Conservation (phyloP, 2,113 vertebrate species). For the Blennius ocellaris region DNA sequence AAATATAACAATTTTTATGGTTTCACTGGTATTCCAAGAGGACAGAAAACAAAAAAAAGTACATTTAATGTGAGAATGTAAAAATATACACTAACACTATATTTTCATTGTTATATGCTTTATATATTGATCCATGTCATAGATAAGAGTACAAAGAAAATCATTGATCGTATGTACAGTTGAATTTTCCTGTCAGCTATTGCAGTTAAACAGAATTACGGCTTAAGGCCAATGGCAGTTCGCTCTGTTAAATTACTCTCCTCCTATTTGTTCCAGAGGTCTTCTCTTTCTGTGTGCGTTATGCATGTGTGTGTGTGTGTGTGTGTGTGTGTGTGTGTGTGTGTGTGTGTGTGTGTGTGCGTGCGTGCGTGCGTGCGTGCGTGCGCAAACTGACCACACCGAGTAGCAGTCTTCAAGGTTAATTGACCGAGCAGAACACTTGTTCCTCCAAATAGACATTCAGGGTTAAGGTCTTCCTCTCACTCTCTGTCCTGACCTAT, state of each 20-base stretch:
- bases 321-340: conserved; percentile 14
- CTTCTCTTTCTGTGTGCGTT: conserved; percentile 1
- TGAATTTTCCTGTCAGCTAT: conserved; percentile 48
- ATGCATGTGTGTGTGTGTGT: conserved; percentile 1
- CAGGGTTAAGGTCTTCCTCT: conserved; percentile 53
- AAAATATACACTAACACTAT: too few species aligned
- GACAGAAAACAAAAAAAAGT: too few species aligned
- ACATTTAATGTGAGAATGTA: too few species aligned
- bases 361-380: conserved; percentile 17
- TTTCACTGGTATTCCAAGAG: too few species aligned
- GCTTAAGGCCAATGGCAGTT: conserved; percentile 36
- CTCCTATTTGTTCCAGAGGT: conserved; percentile 39
- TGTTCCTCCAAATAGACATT: conserved; percentile 73
- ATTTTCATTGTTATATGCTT: too few species aligned
- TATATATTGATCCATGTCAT: too few species aligned
- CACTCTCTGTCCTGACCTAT: conserved; percentile 48
- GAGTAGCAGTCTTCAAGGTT: conserved; percentile 69
- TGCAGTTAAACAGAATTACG: conserved; percentile 62
- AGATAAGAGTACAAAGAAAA: background rate
- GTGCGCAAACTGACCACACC: conserved; percentile 41
- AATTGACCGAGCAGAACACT: conserved; percentile 72
- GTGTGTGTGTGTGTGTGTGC: background rate
- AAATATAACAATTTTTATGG: too few species aligned
- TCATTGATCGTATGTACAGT: conserved; percentile 14
- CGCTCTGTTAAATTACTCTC: conserved; percentile 65